Evolutionary conservation across 2,888 invertebrate species (phyloP).

Genomic region (Drosophila lutescens): DNA sequence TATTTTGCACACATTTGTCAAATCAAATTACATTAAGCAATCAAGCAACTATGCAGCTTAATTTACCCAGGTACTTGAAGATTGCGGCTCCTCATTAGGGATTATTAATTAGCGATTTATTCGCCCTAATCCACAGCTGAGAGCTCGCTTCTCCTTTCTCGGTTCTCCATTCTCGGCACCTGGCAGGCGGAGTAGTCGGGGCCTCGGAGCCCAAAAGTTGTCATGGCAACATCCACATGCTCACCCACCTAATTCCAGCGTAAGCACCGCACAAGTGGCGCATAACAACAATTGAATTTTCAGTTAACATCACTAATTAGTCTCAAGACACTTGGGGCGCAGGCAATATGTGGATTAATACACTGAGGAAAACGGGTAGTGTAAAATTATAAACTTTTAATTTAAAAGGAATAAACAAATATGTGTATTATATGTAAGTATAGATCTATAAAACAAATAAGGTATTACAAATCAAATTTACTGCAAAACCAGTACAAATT

Average conservation of each 20-base stretch:
- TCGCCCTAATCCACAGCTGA: conserved; percentile 1
- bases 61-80: not conserved
- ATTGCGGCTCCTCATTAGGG: conserved; percentile 12
- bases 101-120: conserved; percentile 36
- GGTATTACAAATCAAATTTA: too few species aligned
- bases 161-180: not conserved
- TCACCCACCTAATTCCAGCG: conserved; percentile 7
- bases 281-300: conserved; percentile 28
- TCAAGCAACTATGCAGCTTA: not conserved
- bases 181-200: not conserved
- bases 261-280: conserved; percentile 7
- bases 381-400: too few species aligned
- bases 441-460: too few species aligned
- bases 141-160: not conserved
- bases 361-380: not conserved
- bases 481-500: too few species aligned
- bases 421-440: too few species aligned
- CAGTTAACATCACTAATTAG: conserved; percentile 34
- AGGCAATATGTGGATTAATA: conserved; percentile 12
- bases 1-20: too few species aligned
- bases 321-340: conserved; percentile 12
- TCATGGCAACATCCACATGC: conserved; percentile 2
- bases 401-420: too few species aligned
- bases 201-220: conserved; percentile 1
- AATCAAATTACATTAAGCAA: not conserved